phyloP scores from a whole-genome alignment of 2,888 invertebrate species.

The Ryuthela nishihirai region DNA sequence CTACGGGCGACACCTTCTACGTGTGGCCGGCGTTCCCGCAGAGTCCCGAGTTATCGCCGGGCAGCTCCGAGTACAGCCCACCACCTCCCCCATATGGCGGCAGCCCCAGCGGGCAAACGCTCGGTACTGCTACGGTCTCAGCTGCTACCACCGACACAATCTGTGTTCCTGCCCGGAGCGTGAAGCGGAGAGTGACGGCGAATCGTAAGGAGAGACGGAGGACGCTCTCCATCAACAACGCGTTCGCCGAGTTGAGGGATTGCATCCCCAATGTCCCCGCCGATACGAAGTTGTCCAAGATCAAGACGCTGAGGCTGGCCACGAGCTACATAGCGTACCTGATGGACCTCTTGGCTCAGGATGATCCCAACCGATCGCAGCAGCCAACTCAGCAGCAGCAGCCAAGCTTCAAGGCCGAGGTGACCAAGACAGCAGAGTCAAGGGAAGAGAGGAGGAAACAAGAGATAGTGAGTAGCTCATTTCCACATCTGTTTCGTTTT shows the following conservation, averaged over 20 bases:
- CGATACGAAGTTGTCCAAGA: conserved; percentile 91
- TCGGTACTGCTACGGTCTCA: background rate
- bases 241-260: conserved; percentile 84
- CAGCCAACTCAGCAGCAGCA: background rate
- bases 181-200: conserved; percentile 81
- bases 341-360: conserved; percentile 66
- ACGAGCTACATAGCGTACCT: conserved; percentile 90
- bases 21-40: conserved; percentile 9
- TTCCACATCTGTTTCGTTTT: too few species aligned
- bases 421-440: background rate
- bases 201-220: conserved; percentile 90
- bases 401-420: conserved; percentile 5
- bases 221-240: conserved; percentile 91
- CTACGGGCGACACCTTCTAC: conserved; percentile 4
- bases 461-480: too few species aligned
- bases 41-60: conserved; percentile 1
- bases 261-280: conserved; percentile 95
- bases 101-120: background rate
- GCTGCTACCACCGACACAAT: background rate
- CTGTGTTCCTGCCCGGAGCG: conserved; percentile 52
- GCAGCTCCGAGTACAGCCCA: conserved; percentile 1
- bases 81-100: background rate
- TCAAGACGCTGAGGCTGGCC: conserved; percentile 88
- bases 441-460: too few species aligned
- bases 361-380: conserved; percentile 3